Evolutionary conservation across 2,888 invertebrate genomes (phyloP), one percentile per base, ranked within the genome.

Genomic region (Nomada fabriciana): DNA sequence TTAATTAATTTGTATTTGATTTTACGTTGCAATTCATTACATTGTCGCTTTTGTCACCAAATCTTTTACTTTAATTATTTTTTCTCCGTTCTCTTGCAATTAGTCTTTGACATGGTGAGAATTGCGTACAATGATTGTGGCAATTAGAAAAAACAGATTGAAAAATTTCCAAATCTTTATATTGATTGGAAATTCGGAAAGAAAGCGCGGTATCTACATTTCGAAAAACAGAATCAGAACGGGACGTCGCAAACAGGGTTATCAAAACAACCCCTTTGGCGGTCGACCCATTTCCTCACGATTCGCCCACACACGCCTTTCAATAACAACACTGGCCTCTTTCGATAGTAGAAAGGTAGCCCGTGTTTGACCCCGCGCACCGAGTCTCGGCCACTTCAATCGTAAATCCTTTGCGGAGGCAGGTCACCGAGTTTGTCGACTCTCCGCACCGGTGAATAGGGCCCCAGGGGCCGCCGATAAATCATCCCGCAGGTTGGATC

Each of bases 401-500:
- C 76, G 80, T 82, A 80, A 80, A 82, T 82, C 71, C 36, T 55
- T 25, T 13, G 65, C 47, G 55, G 59, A 43, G 79, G 65, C 70
- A 23, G 71, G 70, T 70, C 72, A 68, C 55, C 18, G 65, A 29
- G 71, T 20, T 50, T 60, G 73, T 60, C 65, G 67, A 57, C 42
- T 64, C 36, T 36, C 20, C 50, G 70, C 15, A 53, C 13, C 52
- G 70, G 18, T 59, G 68, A 79, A 81, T 50, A 74, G 75, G 70
- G 55, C 42, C 29, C 36, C 18, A 57, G 57, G 75, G 70, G 55
- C 42, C 29, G 47, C 13, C 67, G 57, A 64, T 82, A 80, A 82
- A 82, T 82, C 82, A 82, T 82, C 68, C 68, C 20, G 53, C 59
- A 61, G 50, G 36, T 42, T 67, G 71, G 72, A 82, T 86, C 87